phyloP scores from a whole-genome alignment of 1,140 invertebrate genomes.

The Homalodisca vitripennis region DNA sequence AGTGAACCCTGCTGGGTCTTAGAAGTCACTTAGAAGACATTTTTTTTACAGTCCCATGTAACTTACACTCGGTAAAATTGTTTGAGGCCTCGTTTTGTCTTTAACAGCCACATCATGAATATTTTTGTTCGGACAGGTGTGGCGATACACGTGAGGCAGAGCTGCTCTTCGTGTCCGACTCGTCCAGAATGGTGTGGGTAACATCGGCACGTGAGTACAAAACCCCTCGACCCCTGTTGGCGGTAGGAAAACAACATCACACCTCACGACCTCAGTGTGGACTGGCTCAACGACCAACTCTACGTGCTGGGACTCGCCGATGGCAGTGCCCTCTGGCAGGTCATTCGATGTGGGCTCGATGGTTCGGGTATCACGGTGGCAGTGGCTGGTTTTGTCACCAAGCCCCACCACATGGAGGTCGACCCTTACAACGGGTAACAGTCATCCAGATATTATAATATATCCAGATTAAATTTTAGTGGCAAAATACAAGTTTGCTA shows the following conservation, averaged over 20 bases:
- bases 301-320: constrained; percentile 74
- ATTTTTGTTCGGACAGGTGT: too few species aligned
- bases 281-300: constrained; percentile 83
- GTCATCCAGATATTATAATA: too few species aligned
- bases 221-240: constrained; percentile 38
- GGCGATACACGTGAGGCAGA: constrained; percentile 68
- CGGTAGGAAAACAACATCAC: constrained; percentile 47
- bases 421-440: constrained; percentile 90
- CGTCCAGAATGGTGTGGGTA: constrained; percentile 59
- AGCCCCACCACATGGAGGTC: constrained; percentile 76
- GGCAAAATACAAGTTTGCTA: too few species aligned
- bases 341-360: constrained; percentile 70
- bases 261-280: constrained; percentile 70
- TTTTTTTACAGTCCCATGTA: too few species aligned
- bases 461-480: too few species aligned
- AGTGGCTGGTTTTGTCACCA: constrained; percentile 60
- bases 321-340: constrained; percentile 69
- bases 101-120: too few species aligned
- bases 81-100: too few species aligned
- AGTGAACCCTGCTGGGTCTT: too few species aligned
- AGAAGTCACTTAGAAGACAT: too few species aligned
- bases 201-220: constrained; percentile 49
- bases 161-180: constrained; percentile 73
- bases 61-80: too few species aligned
- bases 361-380: constrained; percentile 66